Base-by-base conservation (phyloP, 2,113 vertebrate species). In the Prinia subflava region DNA sequence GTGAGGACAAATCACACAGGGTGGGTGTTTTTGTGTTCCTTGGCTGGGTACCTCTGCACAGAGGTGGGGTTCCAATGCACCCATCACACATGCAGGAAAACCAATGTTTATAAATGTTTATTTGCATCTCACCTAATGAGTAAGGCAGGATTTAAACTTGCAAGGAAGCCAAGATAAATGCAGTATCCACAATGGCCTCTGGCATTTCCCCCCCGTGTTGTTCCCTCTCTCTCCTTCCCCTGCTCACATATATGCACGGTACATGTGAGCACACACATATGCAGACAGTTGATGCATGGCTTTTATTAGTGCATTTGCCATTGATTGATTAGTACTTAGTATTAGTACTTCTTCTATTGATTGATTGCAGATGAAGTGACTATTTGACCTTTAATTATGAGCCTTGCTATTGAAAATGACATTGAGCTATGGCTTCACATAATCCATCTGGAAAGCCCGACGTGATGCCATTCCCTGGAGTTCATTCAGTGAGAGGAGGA, bases 331-430 rank as follows among this genome's bases (percentile, higher is more conserved):
- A 97, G 98, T 97, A 97, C 97, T 97, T 97, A 93, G 95, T 98
- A 98, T 98, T 98, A 98, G 98, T 98, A 98, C 98, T 98, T 98
- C 98, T 98, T 99, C 98, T 99, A 99, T 99, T 99, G 99, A 99
- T 98, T 98, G 99, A 99, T 99, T 98, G 98, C 98, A 98, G 98
- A 99, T 98, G 98, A 99, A 99, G 99, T 99, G 99, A 99, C 98
- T 98, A 98, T 98, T 99, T 99, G 99, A 99, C 99, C 99, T 99
- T 99, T 99, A 99, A 99, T 99, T 99, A 99, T 98, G 98, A 98
- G 98, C 96, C 98, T 97, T 98, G 98, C 97, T 98, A 98, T 98
- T 98, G 98, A 98, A 98, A 98, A 98, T 98, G 98, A 98, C 98
- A 98, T 98, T 98, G 98, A 98, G 98, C 98, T 98, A 98, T 98